Conservation (phyloP, 1,140 invertebrate species). For the Eubasilissa regina region DNA sequence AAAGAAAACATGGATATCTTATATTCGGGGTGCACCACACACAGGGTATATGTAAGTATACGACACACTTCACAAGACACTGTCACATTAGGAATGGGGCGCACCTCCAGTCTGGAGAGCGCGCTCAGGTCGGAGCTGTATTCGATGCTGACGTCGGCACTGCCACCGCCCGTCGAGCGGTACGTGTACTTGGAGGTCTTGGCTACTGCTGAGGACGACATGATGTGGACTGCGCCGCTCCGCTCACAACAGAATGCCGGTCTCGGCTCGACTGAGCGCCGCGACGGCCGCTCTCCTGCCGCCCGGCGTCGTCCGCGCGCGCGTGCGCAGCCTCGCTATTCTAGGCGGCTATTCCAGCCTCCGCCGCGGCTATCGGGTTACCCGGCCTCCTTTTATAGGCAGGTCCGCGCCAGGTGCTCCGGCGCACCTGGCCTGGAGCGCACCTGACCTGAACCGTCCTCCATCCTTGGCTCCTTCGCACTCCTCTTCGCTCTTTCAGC, state of each 20-base stretch:
- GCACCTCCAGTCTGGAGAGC: slow-evolving; percentile 94
- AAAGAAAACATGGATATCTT: slow-evolving; percentile 63
- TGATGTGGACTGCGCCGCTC: slow-evolving; percentile 48
- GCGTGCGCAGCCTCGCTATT: slow-evolving; percentile 50
- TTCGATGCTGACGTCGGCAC: slow-evolving; percentile 93
- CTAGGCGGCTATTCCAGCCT: slow-evolving; percentile 42
- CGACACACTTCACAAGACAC: slow-evolving; percentile 43
- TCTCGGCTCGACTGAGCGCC: slow-evolving; percentile 58
- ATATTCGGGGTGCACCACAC: slow-evolving; percentile 36
- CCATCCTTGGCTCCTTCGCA: neutral
- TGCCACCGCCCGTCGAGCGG: slow-evolving; percentile 84
- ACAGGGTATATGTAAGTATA: slow-evolving; percentile 21
- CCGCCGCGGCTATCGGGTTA: slow-evolving; percentile 49
- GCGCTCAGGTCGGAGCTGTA: slow-evolving; percentile 93
- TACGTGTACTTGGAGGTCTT: slow-evolving; percentile 93
- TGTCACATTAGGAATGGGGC: slow-evolving; percentile 60
- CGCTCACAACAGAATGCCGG: slow-evolving; percentile 51
- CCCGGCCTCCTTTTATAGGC: slow-evolving; percentile 50
- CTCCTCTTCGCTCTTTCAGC: neutral
- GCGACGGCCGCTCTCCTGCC: slow-evolving; percentile 34
- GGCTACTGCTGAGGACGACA: slow-evolving; percentile 82
- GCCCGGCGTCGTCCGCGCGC: slow-evolving; percentile 33
- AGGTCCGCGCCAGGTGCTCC: slow-evolving; percentile 36
- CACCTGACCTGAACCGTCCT: too few species aligned
- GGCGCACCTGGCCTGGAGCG: slow-evolving; percentile 13